phyloP scores from a whole-genome alignment of 2,888 invertebrate species.

The Malacosoma neustria region DNA sequence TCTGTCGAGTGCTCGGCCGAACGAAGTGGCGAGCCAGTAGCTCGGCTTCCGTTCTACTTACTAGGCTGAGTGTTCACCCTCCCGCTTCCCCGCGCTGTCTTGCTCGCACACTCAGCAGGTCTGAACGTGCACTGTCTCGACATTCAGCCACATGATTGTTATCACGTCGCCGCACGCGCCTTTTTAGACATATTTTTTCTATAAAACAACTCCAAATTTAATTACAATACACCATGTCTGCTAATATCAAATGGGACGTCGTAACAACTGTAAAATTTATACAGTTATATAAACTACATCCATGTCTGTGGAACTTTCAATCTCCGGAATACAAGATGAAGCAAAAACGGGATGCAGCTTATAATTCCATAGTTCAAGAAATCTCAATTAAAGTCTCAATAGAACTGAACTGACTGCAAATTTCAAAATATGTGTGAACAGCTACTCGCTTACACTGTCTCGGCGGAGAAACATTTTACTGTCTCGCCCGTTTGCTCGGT shows the following conservation, averaged over 20 bases:
- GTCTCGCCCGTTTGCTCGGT: no score
- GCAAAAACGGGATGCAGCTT: slow-evolving; percentile 10
- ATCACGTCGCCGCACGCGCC: not conserved
- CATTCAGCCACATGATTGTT: not conserved
- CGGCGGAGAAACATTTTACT: no score
- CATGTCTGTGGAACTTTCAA: slow-evolving; percentile 8
- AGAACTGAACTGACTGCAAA: slow-evolving; percentile 11
- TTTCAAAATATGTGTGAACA: slow-evolving; percentile 11
- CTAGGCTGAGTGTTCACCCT: slow-evolving; percentile 6
- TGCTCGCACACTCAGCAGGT: slow-evolving; percentile 9
- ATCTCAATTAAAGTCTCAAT: slow-evolving; percentile 6
- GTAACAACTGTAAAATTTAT: slow-evolving; percentile 10
- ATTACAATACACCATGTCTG: no score
- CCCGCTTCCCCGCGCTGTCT: slow-evolving; percentile 9
- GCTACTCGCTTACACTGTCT: not conserved
- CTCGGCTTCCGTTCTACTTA: slow-evolving; percentile 8
- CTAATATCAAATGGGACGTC: no score
- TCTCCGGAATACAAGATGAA: slow-evolving; percentile 9
- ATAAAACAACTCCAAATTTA: no score
- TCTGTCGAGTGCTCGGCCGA: no score
- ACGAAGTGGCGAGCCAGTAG: slow-evolving; percentile 3
- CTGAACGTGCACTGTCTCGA: slow-evolving; percentile 5
- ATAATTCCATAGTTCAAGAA: slow-evolving; percentile 5
- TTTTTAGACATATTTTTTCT: slow-evolving; percentile 3
- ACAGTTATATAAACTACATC: slow-evolving; percentile 9